Evolutionary conservation across 2,113 vertebrate genomes (phyloP).

Genomic region (Oophaga pumilio): DNA sequence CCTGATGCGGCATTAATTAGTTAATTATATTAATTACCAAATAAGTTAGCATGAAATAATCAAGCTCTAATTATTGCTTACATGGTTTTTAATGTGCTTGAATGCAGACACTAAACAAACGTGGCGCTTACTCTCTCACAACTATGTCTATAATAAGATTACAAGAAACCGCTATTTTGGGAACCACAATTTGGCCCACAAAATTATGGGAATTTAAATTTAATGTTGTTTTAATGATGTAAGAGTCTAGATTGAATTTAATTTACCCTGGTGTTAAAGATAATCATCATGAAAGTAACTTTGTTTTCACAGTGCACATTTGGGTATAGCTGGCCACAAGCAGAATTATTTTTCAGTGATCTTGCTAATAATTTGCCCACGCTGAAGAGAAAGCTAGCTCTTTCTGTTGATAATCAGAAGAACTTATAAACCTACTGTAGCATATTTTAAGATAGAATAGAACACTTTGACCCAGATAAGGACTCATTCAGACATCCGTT

Average conservation of each 20-base stretch:
- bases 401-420: too few relatives aligned
- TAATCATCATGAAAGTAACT: too few relatives aligned
- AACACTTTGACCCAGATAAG: too few relatives aligned
- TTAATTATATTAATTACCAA: background rate
- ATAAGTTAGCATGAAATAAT: conserved; percentile 18
- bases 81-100: background rate
- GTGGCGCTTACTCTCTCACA: background rate
- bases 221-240: background rate
- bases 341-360: too few relatives aligned
- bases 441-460: too few relatives aligned
- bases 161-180: background rate
- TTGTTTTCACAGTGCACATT: too few relatives aligned
- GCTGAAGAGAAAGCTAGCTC: too few relatives aligned
- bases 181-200: background rate
- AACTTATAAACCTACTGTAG: too few relatives aligned
- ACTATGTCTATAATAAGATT: background rate
- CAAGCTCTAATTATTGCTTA: background rate
- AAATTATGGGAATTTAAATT: background rate
- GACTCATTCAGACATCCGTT: too few relatives aligned
- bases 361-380: too few relatives aligned
- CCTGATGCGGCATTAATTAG: background rate
- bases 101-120: conserved; percentile 4
- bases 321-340: too few relatives aligned
- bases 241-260: background rate
- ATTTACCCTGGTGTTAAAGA: background rate